Base-by-base conservation (phyloP, 1,140 invertebrate genomes). In the Aphaenogaster ashmeadi region DNA sequence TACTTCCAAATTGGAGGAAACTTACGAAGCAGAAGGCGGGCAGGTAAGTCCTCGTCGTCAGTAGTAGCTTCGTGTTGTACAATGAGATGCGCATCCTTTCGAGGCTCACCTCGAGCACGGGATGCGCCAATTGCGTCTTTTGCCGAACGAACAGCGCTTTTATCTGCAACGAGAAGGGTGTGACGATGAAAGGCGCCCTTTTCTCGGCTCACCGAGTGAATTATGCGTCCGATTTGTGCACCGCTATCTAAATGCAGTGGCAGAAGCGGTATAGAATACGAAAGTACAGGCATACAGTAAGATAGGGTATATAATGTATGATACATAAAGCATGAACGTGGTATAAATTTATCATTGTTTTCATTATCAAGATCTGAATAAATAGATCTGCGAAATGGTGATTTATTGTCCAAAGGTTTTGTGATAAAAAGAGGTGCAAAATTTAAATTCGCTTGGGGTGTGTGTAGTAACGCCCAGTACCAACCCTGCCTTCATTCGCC, bases 1-100 rank as follows among this genome's bases (percentile, higher is more conserved):
- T 94, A 80, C 92, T 93, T 58, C 92, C 93, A 89, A 96, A 95
- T 89, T 95, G 95, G n/a, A 95, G 91, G 60, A 94, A 91, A 87
- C 90, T 91, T 50, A 93, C 89, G 36, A 92, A 86, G 50, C 87
- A 74, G 60, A 95, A 92, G 66, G 88, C 80, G 52, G 83, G 80
- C 56, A 94, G 54, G 87, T 95, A 89, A 67, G 92, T 92, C 72
- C 74, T 80, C 36, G 87, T 87, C n/a, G 87, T 83, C 64, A 94
- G 87, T 38, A 95, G 86, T 67, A 91, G 87, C 78, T 92, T 94
- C 21, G 92, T 89, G 87, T 95, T 92, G 79, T 91, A 92, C 75
- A 86, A 89, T 13, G 87, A 88, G 18, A 92, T 67, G 67, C 87
- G 92, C 41, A 94, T 88, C 86, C 88, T 92, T 52, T 93, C 90